Evolutionary conservation across 2,888 invertebrate species (phyloP), one percentile per base, ranked within the genome.

Genomic region (Metellina segmentata): DNA sequence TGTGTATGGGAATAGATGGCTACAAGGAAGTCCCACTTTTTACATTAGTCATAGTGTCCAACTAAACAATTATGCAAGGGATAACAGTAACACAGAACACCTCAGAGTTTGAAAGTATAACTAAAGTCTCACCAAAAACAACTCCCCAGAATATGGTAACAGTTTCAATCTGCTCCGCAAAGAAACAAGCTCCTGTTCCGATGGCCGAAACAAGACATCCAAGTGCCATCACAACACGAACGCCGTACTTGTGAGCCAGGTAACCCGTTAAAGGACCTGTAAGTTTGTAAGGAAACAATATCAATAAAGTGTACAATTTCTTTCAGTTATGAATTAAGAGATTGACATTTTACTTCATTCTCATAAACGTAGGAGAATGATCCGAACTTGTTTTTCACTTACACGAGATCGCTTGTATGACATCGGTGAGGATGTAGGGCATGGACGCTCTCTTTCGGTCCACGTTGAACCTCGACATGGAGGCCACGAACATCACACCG

Each of bases 221-320:
- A 6, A 61, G 0, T 6, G 69, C 52, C 16, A 89, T 69, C 48
- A 89, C 88, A 1, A 11, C 7, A 0, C 82, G 88, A 7, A 51
- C 16, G 2, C 75, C 81, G 6, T 81, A 81, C 51, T 75, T 81
- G 61, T 20, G 34, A 5, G 79, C 75, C n/a, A 89, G 48, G 13
- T 53, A 89, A 2, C 88, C 88, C 1, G 88, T 69, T 16, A 89
- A 19, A 11, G 88, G 88, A 6, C 88, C 88, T 89, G 51, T 4
- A 20, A 79, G 51, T 6, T 34, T 6, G 5, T 49, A 7, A 9
- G 6, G 4, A 34, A 34, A 34, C 4, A 34, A 34, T 34, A 34
- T 34, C 4, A 34, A 34, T 34, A 34, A 34, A 34, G 34, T 34
- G 1, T 34, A 34, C 4, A 1, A 34, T 34, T 34, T 34, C 34